Evolutionary conservation across 2,888 invertebrate genomes (phyloP), one percentile per base, ranked within the genome.

Genomic region (Lobophora halterata): DNA sequence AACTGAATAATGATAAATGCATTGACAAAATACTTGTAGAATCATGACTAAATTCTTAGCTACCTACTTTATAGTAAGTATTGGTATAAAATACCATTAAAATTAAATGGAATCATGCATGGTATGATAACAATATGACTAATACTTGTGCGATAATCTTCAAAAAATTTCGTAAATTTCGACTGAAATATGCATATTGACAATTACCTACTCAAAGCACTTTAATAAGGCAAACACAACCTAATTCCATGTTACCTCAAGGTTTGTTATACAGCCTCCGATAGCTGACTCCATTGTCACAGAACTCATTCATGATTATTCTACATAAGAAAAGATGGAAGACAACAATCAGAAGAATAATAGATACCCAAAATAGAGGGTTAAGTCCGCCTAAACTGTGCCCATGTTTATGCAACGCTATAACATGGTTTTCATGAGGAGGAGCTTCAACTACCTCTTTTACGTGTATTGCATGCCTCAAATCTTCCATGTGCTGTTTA

Each of bases 251-350:
- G 12, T 9, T 8, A n/a, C 28, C 58, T 90, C 86, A 92, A 59
- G 91, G 90, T 79, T 93, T 93, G 65, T 91, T 92, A 71, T 93
- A 93, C 55, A 93, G 89, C 71, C 91, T 89, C 66, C 91, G 89
- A 59, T 91, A 90, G 64, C 90, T 91, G 60, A 91, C 91, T 49
- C 91, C 91, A 31, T 88, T 91, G 54, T 92, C 92, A 71, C 95
- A 96, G 74, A 95, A 96, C 72, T 97, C 97, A 60, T 94, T 95
- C 85, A 95, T 94, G 52, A 98, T 94, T 56, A 97, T 90, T 79
- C 97, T 96, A 83, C 95, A 95, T 13, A 98, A 89, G 87, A 98
- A 97, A 61, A 97, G 88, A 81, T 98, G 97, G 86, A 98, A 98
- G 58, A 96, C 91, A 42, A 96, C 89, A 58, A 98, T 95, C 49